phyloP scores from a whole-genome alignment of 2,797 vertebrate genomes.

The Hirundo rustica region DNA sequence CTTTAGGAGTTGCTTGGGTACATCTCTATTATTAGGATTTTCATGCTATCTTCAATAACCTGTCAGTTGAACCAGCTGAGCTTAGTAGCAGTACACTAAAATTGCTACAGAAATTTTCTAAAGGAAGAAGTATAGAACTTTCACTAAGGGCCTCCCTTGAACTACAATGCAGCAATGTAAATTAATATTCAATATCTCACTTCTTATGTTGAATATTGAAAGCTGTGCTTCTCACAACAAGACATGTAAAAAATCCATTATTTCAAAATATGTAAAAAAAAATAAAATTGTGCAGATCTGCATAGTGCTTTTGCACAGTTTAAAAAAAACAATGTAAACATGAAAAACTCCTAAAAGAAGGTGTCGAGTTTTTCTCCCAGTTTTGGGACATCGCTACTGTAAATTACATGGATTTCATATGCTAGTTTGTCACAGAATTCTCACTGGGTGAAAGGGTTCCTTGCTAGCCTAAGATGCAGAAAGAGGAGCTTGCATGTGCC shows the following conservation, averaged over 20 bases:
- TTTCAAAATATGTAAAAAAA: neutral
- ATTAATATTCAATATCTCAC: neutral
- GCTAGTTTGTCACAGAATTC: neutral
- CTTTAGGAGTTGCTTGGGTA: neutral
- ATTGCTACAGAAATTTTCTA: neutral
- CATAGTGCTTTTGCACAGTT: neutral
- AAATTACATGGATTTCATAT: neutral
- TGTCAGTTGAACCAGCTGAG: neutral
- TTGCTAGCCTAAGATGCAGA: neutral
- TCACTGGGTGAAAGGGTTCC: neutral
- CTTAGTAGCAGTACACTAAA: neutral
- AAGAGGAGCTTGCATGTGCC: neutral
- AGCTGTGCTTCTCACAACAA: neutral
- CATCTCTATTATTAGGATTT: neutral
- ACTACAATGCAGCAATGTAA: neutral
- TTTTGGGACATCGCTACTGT: neutral
- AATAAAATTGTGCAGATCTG: neutral
- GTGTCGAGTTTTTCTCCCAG: neutral
- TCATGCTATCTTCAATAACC: neutral
- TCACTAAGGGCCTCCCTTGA: neutral
- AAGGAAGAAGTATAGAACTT: neutral
- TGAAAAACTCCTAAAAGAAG: neutral
- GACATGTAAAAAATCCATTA: rapidly evolving
- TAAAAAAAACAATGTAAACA: neutral
- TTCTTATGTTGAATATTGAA: neutral